Conservation (phyloP, 2,888 invertebrate species). For the Catocala sponsa region DNA sequence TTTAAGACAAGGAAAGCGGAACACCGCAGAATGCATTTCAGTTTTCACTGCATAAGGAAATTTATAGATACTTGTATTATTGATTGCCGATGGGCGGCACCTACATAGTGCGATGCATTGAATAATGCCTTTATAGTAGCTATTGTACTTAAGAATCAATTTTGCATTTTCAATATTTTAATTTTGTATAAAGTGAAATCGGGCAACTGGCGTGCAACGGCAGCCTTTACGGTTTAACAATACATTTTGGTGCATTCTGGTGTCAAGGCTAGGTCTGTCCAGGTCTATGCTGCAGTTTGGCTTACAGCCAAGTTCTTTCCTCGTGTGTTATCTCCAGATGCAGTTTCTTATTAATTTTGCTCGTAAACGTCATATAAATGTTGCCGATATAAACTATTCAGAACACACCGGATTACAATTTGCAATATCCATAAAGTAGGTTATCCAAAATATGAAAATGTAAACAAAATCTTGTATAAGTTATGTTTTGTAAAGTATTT, state of each 20-base stretch:
- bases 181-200: no score
- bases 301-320: slow-evolving; percentile 41
- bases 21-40: not conserved
- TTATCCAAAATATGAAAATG: not conserved
- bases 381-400: not conserved
- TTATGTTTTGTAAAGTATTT: no score
- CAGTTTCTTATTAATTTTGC: slow-evolving; percentile 42
- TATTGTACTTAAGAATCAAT: no score
- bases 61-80: no score
- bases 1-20: not conserved
- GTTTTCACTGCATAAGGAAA: slow-evolving; percentile 2
- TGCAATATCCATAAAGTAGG: not conserved
- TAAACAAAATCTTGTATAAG: not conserved
- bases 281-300: slow-evolving; percentile 47
- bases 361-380: slow-evolving; percentile 26
- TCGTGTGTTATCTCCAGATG: slow-evolving; percentile 46
- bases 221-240: slow-evolving; percentile 27
- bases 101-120: no score
- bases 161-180: no score
- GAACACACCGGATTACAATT: slow-evolving; percentile 1
- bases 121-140: no score
- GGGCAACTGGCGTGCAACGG: no score
- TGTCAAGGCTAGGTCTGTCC: slow-evolving; percentile 52
- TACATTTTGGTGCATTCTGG: slow-evolving; percentile 45
- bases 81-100: no score